Percentiles rank a stretch among this genome's conserved stretches.
Evolutionary conservation across 2,113 vertebrate species (phyloP).

Genomic region (Aythya baeri): DNA sequence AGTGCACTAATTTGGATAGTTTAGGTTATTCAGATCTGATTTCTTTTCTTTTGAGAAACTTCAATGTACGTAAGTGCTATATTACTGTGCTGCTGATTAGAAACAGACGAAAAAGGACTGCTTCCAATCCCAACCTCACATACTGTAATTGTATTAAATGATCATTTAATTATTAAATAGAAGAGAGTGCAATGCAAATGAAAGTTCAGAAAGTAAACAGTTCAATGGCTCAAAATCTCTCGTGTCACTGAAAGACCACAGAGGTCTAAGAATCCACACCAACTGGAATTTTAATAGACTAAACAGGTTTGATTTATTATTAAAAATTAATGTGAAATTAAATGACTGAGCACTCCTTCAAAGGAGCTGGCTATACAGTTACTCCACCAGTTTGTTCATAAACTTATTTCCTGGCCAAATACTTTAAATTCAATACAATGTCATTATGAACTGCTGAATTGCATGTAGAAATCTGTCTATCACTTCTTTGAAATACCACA

Average conservation of each 20-base stretch:
- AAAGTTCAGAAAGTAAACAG: constrained; percentile 34
- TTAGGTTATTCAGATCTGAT: not conserved
- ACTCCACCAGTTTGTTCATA: not conserved
- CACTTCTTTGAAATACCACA: not conserved
- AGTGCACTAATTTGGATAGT: not conserved
- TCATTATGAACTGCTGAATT: constrained; percentile 11
- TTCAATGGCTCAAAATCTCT: not conserved
- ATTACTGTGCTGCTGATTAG: not conserved
- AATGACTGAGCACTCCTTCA: constrained; percentile 6
- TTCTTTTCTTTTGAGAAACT: constrained; percentile 17
- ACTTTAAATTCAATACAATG: not conserved
- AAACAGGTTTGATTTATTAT: not conserved
- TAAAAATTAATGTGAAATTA: constrained; percentile 24
- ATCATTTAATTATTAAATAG: constrained; percentile 6
- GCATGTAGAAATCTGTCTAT: not conserved
- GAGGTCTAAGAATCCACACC: not conserved
- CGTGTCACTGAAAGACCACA: not conserved
- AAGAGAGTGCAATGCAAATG: not conserved
- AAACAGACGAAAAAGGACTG: constrained; percentile 39
- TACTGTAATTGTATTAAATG: not conserved
- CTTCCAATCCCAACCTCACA: not conserved
- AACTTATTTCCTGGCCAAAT: not conserved
- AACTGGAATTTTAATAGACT: not conserved
- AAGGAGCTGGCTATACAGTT: not conserved
- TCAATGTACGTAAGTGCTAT: not conserved